A percentile compares a stretch with the other conserved stretches of the same genome.
phyloP scores from a whole-genome alignment of 2,113 vertebrate species.

The Tricholaema leucomelas region DNA sequence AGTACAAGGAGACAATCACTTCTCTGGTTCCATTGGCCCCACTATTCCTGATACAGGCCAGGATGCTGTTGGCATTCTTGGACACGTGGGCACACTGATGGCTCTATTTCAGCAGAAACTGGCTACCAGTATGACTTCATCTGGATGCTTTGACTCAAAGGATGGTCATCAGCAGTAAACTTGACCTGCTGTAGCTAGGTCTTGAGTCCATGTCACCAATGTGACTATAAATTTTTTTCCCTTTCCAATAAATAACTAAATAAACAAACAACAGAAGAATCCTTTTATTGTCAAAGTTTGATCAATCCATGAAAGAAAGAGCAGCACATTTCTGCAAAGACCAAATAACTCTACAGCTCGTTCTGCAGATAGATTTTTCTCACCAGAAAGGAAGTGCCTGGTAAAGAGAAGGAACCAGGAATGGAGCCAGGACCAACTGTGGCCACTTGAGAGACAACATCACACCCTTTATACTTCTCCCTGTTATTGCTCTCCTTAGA shows the following conservation, averaged over 20 bases:
- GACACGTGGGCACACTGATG: too few species aligned
- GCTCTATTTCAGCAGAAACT: too few species aligned
- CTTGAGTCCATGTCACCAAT: neutral
- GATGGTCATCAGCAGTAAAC: too few species aligned
- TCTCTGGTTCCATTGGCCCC: too few species aligned
- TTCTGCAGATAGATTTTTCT: neutral
- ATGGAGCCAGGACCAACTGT: neutral
- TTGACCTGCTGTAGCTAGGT: too few species aligned
- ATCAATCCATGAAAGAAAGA: slow-evolving; percentile 34
- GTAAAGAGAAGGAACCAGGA: neutral
- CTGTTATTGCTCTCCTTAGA: slow-evolving; percentile 8
- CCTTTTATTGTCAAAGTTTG: slow-evolving; percentile 58
- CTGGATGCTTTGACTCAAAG: too few species aligned
- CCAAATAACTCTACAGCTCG: slow-evolving; percentile 23
- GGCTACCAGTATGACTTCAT: too few species aligned
- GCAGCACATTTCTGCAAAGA: slow-evolving; percentile 45
- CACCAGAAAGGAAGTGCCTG: neutral
- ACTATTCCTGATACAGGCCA: too few species aligned
- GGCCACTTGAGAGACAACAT: neutral
- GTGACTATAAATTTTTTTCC: neutral
- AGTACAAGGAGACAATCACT: too few species aligned
- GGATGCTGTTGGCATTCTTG: too few species aligned
- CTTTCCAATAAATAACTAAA: neutral
- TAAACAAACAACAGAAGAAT: neutral
- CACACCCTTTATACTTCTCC: neutral